A percentile compares a stretch with the other conserved stretches of the same genome.
Conservation (phyloP, 2,888 invertebrate species). For the Prosapia bicincta region DNA sequence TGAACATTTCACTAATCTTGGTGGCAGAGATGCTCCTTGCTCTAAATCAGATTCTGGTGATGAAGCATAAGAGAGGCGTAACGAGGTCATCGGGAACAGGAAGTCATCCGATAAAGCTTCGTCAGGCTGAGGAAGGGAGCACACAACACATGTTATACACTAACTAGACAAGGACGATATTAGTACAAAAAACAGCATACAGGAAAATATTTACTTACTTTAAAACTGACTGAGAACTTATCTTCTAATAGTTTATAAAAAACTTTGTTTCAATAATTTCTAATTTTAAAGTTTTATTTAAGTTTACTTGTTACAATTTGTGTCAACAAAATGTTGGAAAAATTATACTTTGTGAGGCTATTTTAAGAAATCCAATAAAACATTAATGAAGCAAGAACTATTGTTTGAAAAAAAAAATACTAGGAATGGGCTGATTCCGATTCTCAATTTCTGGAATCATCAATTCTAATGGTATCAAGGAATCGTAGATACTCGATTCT, state of each 20-base stretch:
- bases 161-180: constrained; percentile 38
- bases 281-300: not conserved
- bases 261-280: not conserved
- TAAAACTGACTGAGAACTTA: not conserved
- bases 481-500: no score
- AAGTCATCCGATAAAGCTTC: constrained; percentile 97
- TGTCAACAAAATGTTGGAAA: no score
- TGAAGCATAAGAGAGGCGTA: constrained; percentile 92
- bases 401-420: no score
- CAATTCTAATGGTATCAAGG: no score
- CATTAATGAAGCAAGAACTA: no score
- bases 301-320: no score
- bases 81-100: constrained; percentile 96
- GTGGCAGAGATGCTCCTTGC: constrained; percentile 48
- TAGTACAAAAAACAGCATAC: constrained; percentile 33
- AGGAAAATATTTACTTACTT: constrained; percentile 14
- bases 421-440: no score
- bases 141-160: constrained; percentile 35
- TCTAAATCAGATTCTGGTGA: constrained; percentile 95
- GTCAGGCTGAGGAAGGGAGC: constrained; percentile 66
- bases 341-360: no score
- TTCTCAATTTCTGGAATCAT: no score
- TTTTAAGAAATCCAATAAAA: no score
- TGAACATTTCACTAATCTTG: constrained; percentile 67
- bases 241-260: not conserved